These are phyloP conservation scores for Brachylomia viminalis DNA, from an alignment of 2,888 invertebrate species.

Conservation along the genomic window DNA sequence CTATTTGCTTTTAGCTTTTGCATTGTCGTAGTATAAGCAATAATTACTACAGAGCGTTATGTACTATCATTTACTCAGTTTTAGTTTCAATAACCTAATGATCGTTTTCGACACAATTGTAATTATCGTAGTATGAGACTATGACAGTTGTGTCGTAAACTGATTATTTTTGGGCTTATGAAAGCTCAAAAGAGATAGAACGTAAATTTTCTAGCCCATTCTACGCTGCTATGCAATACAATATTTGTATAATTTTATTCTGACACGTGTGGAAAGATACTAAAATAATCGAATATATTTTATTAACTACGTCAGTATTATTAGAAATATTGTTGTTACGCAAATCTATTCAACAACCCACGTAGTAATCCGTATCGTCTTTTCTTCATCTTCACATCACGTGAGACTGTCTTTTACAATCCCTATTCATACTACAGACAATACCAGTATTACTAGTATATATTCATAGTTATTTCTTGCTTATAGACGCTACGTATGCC, in stretches of 20 bases:
- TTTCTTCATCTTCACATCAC: not conserved
- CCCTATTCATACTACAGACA: not conserved
- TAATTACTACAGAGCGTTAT: not conserved
- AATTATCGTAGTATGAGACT: too few species aligned
- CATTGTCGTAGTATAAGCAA: not conserved
- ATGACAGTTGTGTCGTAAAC: too few species aligned
- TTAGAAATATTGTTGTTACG: not conserved
- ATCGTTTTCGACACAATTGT: too few species aligned
- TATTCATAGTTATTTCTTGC: constrained; percentile 7
- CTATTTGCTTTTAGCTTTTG: constrained; percentile 5
- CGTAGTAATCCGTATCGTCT: not conserved
- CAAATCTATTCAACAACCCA: not conserved
- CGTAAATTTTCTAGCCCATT: too few species aligned
- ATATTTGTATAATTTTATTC: too few species aligned
- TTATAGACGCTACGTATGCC: constrained; percentile 27
- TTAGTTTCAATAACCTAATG: not conserved
- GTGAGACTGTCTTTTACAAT: constrained; percentile 3
- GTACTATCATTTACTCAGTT: not conserved
- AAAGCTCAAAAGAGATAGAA: too few species aligned
- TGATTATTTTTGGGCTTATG: too few species aligned
- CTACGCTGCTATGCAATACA: too few species aligned
- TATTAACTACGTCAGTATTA: not conserved
- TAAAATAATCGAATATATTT: not conserved
- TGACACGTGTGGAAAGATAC: too few species aligned
- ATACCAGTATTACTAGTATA: constrained; percentile 3